Evolutionary conservation across 2,797 vertebrate genomes (phyloP).

Genomic region (Platalea minor): DNA sequence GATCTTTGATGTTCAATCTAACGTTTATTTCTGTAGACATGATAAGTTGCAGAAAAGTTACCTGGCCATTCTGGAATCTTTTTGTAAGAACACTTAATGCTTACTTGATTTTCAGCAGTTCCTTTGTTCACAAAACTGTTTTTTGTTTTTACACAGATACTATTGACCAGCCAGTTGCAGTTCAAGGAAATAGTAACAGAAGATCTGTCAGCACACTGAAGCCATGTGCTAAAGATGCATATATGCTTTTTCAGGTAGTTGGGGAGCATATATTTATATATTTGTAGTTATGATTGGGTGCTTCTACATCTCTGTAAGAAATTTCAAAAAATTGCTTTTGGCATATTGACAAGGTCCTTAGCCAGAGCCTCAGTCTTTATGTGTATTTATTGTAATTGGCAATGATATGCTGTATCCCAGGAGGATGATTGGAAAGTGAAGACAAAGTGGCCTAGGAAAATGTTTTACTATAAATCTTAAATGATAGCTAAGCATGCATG

Average conservation of each 20-base stretch:
- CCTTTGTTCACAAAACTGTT: not conserved
- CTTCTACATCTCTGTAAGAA: not conserved
- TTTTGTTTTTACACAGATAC: constrained; percentile 74
- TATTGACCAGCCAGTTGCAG: constrained; percentile 81
- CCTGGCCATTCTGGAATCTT: not conserved
- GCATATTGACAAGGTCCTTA: not conserved
- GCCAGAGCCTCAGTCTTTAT: not conserved
- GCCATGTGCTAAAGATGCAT: constrained; percentile 97
- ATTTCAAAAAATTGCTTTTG: not conserved
- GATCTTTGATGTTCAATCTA: not conserved
- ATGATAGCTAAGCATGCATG: not conserved
- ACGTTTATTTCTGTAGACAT: not conserved
- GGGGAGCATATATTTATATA: not conserved
- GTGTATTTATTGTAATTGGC: not conserved
- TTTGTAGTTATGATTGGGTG: not conserved
- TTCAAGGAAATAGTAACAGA: constrained; percentile 94
- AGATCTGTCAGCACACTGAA: constrained; percentile 92
- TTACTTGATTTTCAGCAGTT: not conserved
- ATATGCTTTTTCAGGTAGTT: constrained; percentile 98
- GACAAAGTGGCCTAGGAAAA: not conserved
- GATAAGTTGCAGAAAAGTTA: not conserved
- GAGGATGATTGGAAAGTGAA: not conserved
- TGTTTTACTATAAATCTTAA: not conserved
- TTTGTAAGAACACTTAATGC: not conserved
- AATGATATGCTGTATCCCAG: not conserved